Evolutionary conservation across 2,797 vertebrate genomes (phyloP), one percentile per base, ranked within the genome.

Genomic region (Hoplostethus atlanticus): DNA sequence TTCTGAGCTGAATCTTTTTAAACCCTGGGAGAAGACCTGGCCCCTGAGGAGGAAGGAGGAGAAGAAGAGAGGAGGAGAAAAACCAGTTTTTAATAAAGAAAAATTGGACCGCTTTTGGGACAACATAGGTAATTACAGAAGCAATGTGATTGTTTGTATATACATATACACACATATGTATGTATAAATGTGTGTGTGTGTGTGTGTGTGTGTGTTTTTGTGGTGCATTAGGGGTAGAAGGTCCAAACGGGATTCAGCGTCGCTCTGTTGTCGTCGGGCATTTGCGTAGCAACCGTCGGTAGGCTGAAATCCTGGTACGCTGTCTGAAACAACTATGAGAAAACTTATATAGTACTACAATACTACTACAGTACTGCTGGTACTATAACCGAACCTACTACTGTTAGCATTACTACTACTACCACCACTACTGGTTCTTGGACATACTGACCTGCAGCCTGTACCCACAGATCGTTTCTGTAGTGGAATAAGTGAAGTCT

Each of bases 1-100:
- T 94, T 95, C 0, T 94, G 87, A 10, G 92, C 92, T 0, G 94
- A 94, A 95, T 95, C 64, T 77, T 88, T 87, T 95, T 95, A 9
- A 85, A n/a, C n/a, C 85, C 72, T 82, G 77, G 47, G 93, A 95
- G 81, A 91, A 91, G 28, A 89, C 16, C 88, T 95, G 95, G 17
- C 95, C 85, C 67, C 95, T 95, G 80, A 6, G 6, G 13, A 48
- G 5, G 15, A n/a, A 5, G 5, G 36, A 31, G n/a, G 55, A 13
- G 44, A 3, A 13, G 13, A 4, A 48, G 47, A 48, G 47, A n/a
- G 16, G 2, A 8, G 34, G 0, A 17, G 16, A 4, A 13, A 7
- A 4, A 10, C 36, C 34, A 34, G 34, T 5, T 2, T 34, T 4
- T 34, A 34, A 34, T 34, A n/a, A n/a, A n/a, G 4, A 47, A 12